Conservation (phyloP, 1,140 invertebrate genomes). For the Copidosoma floridanum region DNA sequence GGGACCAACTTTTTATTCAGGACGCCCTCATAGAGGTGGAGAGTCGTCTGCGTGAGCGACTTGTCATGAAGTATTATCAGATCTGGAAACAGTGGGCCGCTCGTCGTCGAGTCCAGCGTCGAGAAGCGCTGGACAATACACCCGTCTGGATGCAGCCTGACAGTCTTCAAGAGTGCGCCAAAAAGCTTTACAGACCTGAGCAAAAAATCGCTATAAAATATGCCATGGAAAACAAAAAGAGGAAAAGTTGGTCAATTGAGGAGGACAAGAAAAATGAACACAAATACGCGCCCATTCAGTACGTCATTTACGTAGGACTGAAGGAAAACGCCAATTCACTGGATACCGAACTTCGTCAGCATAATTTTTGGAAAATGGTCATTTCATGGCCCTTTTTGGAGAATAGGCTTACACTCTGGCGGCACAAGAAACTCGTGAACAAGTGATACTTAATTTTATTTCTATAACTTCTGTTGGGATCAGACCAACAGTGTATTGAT, state of each 20-base stretch:
- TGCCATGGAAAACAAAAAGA: conserved; percentile 40
- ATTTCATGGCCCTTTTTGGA: conserved; percentile 59
- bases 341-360: conserved; percentile 34
- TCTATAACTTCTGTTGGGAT: too few species aligned
- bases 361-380: conserved; percentile 69
- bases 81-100: conserved; percentile 49
- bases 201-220: conserved; percentile 55
- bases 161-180: conserved; percentile 56
- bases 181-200: conserved; percentile 51
- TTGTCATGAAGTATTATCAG: conserved; percentile 54
- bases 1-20: conserved; percentile 36
- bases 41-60: conserved; percentile 33
- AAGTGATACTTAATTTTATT: too few species aligned
- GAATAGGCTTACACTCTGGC: conserved; percentile 37
- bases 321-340: conserved; percentile 41
- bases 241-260: conserved; percentile 8
- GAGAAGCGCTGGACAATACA: conserved; percentile 58
- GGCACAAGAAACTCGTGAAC: conserved; percentile 42
- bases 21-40: conserved; percentile 38
- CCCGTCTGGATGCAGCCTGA: conserved; percentile 62
- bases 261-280: neutral
- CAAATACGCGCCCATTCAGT: conserved; percentile 35
- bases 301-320: conserved; percentile 42
- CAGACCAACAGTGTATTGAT: too few species aligned
- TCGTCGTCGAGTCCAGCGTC: conserved; percentile 47